Percentiles rank a stretch among this genome's conserved stretches.
phyloP scores from a whole-genome alignment of 2,888 invertebrate genomes.

The Nephrotoma guestfalica region DNA sequence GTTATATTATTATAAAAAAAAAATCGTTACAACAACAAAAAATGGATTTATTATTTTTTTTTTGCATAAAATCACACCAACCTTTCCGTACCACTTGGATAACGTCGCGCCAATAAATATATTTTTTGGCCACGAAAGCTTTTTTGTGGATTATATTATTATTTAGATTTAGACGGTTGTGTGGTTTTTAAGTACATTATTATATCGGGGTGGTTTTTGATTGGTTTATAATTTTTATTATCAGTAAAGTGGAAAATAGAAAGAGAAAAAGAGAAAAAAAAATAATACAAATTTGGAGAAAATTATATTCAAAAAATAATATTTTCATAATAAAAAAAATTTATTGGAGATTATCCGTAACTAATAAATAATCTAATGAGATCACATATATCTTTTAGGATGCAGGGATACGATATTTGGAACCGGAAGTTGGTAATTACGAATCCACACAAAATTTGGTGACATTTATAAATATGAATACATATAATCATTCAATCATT shows the following conservation, averaged over 20 bases:
- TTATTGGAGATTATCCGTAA: not conserved
- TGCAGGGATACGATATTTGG: not conserved
- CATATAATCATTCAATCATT: not conserved
- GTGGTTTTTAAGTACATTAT: not conserved
- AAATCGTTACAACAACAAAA: not conserved
- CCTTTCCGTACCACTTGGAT: constrained; percentile 23
- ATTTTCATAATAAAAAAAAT: not conserved
- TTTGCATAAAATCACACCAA: constrained; percentile 15
- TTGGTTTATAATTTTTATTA: not conserved
- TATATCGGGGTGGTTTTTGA: not conserved
- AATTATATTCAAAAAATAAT: not conserved
- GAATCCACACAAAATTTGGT: not conserved
- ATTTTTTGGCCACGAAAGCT: constrained; percentile 24
- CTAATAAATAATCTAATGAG: no score
- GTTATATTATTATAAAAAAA: not conserved
- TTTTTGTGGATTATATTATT: constrained; percentile 8
- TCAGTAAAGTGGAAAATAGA: not conserved
- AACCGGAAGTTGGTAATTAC: not conserved
- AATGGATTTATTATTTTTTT: not conserved
- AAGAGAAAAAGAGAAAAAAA: not conserved
- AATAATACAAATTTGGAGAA: not conserved
- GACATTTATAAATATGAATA: not conserved
- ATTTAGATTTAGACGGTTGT: not conserved
- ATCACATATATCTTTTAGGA: no score
- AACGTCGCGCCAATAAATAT: constrained; percentile 22